Conservation (phyloP, 2,888 invertebrate species). For the Phortica magna region DNA sequence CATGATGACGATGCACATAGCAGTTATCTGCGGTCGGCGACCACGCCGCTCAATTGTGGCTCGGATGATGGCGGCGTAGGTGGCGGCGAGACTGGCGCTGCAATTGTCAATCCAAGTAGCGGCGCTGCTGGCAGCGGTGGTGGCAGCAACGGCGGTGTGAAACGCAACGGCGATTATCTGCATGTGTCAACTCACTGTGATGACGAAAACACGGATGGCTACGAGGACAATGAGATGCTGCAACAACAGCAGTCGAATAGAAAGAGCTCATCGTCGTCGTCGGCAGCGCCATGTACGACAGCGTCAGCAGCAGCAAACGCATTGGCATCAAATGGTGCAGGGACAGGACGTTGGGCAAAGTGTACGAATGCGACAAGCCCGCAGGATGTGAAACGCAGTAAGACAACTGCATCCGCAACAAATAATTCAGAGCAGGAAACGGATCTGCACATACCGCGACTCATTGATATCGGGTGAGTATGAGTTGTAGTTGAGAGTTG, state of each 20-base stretch:
- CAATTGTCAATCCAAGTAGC: conserved; percentile 77
- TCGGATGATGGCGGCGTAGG: conserved; percentile 59
- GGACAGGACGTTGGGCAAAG: conserved; percentile 10
- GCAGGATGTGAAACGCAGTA: conserved; percentile 52
- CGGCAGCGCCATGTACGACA: conserved; percentile 33
- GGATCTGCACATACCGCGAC: conserved; percentile 84
- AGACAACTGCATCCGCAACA: conserved; percentile 47
- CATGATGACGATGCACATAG: conserved; percentile 66
- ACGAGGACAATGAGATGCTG: conserved; percentile 78
- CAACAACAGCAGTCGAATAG: conserved; percentile 55
- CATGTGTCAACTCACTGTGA: conserved; percentile 83
- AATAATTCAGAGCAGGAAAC: conserved; percentile 76
- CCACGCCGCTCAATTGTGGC: conserved; percentile 65
- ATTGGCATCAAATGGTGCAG: conserved; percentile 18
- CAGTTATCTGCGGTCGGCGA: conserved; percentile 69
- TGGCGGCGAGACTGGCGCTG: conserved; percentile 68
- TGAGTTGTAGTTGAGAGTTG: conserved; percentile 27
- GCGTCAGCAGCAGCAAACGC: conserved; percentile 22
- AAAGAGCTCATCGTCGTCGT: conserved; percentile 51
- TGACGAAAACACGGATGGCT: conserved; percentile 81
- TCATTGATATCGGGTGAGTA: conserved; percentile 82
- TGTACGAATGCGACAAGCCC: conserved; percentile 58
- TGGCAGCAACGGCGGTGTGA: conserved; percentile 62
- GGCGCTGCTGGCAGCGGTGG: conserved; percentile 64
- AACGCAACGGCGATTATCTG: conserved; percentile 85